Percentiles rank a stretch among this genome's conserved stretches.
These are phyloP conservation scores for Saccostrea cuccullata DNA, from an alignment of 1,140 invertebrate genomes.

Conservation along the genomic window DNA sequence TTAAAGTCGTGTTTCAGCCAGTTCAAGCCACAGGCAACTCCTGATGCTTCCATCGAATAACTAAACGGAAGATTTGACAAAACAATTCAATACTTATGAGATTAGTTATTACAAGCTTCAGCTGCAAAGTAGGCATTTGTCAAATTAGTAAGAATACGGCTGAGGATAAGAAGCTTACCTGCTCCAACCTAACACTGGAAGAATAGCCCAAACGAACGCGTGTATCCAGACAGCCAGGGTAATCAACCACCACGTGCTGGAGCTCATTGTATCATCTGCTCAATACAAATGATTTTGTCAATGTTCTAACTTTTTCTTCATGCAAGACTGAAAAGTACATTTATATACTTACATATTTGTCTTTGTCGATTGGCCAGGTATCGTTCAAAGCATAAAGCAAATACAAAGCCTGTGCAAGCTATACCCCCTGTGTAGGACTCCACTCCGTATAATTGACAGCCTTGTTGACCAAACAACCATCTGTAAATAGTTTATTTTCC, in stretches of 20 bases:
- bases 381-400: constrained; percentile 75
- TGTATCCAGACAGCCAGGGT: constrained; percentile 54
- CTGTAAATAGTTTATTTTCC: constrained; percentile 59
- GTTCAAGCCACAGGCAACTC: constrained; percentile 65
- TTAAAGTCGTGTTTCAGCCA: constrained; percentile 64
- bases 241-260: constrained; percentile 53
- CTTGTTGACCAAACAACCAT: constrained; percentile 76
- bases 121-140: background rate
- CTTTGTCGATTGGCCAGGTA: constrained; percentile 63
- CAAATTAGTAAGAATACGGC: background rate
- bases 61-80: constrained; percentile 48
- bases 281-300: constrained; percentile 14
- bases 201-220: constrained; percentile 63
- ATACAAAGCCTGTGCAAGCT: constrained; percentile 73
- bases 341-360: constrained; percentile 60
- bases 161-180: constrained; percentile 53
- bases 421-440: constrained; percentile 76
- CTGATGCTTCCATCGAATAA: constrained; percentile 64
- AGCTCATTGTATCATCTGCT: constrained; percentile 48
- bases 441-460: constrained; percentile 77
- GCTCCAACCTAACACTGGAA: constrained; percentile 69
- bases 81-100: background rate
- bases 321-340: background rate
- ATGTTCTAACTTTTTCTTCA: background rate
- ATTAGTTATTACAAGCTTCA: background rate